A percentile compares a stretch with the other conserved stretches of the same genome.
Evolutionary conservation across 2,113 vertebrate species (phyloP).

Genomic region (Phaethornis superciliosus): DNA sequence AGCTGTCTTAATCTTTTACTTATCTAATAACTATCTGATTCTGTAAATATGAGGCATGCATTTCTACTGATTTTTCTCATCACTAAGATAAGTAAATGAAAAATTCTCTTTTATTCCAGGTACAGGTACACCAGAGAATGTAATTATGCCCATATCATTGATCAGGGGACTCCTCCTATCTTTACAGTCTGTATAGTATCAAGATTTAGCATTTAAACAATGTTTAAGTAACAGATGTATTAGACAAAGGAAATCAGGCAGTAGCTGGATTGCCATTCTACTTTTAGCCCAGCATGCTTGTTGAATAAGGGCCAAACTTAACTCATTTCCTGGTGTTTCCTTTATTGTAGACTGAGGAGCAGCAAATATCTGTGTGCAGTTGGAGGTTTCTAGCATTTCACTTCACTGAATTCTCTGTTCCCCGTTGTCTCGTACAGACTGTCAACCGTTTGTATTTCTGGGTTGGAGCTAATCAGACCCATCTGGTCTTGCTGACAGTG

Average conservation of each 20-base stretch:
- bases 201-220: constrained; percentile 10
- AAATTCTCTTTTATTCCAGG: not conserved
- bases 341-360: constrained; percentile 50
- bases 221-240: constrained; percentile 8
- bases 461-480: constrained; percentile 69
- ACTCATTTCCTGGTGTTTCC: constrained; percentile 32
- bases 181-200: not conserved
- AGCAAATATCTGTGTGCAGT: not conserved
- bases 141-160: not conserved
- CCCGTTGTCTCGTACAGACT: constrained; percentile 62
- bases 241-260: constrained; percentile 37
- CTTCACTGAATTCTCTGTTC: constrained; percentile 51
- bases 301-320: constrained; percentile 40
- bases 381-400: constrained; percentile 63
- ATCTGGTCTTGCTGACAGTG: constrained; percentile 59
- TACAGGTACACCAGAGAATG: not conserved
- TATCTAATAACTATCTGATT: not conserved
- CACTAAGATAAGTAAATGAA: not conserved
- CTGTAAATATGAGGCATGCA: not conserved
- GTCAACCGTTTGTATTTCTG: constrained; percentile 68
- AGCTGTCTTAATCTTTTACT: not conserved
- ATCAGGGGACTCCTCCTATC: not conserved
- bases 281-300: constrained; percentile 47
- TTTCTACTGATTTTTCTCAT: not conserved
- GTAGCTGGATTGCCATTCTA: constrained; percentile 34